Conservation (phyloP, 2,113 vertebrate genomes). For the Quiscalus mexicanus region DNA sequence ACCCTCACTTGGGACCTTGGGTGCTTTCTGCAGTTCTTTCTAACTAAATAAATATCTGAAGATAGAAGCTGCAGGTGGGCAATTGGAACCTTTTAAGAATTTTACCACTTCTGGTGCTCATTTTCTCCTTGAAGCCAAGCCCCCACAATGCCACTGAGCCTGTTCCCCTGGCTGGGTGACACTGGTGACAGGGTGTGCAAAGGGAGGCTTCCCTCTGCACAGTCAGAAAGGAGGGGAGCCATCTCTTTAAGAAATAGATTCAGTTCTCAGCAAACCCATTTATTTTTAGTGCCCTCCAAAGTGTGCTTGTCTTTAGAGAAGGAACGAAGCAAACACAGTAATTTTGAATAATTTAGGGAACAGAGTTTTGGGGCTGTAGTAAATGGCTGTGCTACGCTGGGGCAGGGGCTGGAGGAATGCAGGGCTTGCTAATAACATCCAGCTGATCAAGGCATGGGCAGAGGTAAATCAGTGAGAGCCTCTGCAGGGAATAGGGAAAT, state of each 20-base stretch:
- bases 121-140: not conserved
- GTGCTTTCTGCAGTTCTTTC: not conserved
- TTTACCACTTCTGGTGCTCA: not conserved
- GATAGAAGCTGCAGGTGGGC: not conserved
- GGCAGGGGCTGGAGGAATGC: not conserved
- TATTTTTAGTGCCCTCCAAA: not conserved
- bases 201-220: not conserved
- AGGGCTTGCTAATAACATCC: not conserved
- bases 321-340: not conserved
- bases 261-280: not conserved
- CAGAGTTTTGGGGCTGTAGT: not conserved
- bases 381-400: not conserved
- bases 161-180: not conserved
- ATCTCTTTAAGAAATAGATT: not conserved
- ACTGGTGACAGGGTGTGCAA: not conserved
- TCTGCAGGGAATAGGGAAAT: not conserved
- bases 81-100: not conserved
- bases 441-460: not conserved
- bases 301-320: not conserved
- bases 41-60: not conserved
- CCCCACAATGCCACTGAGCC: rapidly evolving
- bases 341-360: not conserved
- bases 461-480: not conserved
- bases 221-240: not conserved
- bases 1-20: rapidly evolving